Base-by-base conservation (phyloP, 2,888 invertebrate species). In the Theretra japonica region DNA sequence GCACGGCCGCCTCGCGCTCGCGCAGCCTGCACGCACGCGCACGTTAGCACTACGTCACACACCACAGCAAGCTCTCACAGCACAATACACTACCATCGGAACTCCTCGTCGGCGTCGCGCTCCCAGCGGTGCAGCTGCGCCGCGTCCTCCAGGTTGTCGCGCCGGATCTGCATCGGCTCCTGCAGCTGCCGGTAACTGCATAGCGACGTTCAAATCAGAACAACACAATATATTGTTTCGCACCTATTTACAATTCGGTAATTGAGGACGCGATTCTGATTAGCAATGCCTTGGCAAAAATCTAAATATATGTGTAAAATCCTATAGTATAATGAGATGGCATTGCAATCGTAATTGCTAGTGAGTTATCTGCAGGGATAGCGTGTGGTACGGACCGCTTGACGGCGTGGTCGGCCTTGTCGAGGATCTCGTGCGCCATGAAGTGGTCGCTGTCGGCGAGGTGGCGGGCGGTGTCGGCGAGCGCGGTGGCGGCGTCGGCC, bases 111-210 rank as follows among this genome's bases (percentile, higher is more conserved):
- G 0, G 98, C 97, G 85, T 99, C 99, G 30, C 98, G 95, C 65
- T 97, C 95, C 95, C 99, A 99, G 83, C 98, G 97, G 85, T 99
- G 98, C 76, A 99, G 92, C 65, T 97, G 94, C 4, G 97, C 96
- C 0, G 99, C 98, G 77, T 99, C 99, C 84, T 98, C 98, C 56
- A 99, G 93, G 88, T 99, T 98, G 83, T 99, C 99, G 57, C 98
- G 95, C 0, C 98, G 95, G 75, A 98, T 98, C 86, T 98, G 97
- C 88, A 98, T 96, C 0, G 99, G 99, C 87, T 98, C 98, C 81
- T 97, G 97, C 15, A 99, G 94, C 7, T 97, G 96, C 19, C 96
- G 95, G 86, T 97, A 98, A 68, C 97, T 96, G 77, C 41, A 15
- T 15, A 15, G 0, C 15, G 2, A 15, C 0, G 58, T 23, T 0